Base-by-base conservation (phyloP, 2,888 invertebrate species). In the Notodonta ziczac region DNA sequence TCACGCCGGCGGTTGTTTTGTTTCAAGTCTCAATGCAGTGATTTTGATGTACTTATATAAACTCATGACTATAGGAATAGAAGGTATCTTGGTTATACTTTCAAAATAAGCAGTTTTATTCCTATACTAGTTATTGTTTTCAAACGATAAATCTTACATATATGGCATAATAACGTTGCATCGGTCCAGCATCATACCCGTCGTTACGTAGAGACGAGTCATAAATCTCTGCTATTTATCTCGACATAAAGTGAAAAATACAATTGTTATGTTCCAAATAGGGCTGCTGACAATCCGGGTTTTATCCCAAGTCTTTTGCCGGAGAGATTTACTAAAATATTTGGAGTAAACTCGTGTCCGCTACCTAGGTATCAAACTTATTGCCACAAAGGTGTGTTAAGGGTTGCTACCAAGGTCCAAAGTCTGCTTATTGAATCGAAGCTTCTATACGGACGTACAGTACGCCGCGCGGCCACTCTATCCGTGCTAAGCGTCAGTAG, bases 211-310 rank as follows among this genome's bases (percentile, higher is more conserved):
- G 14, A 5, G 2, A 32, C 32, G 52, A 8, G 40, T 42, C 32
- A 60, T 64, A 69, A 69, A 62, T 57, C 42, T 52, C 48, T 40
- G 48, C 54, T 57, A 42, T 67, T 70, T 71, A 66, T 71, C 62
- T 50, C 32, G 39, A 8, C 8, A 67, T 72, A 64, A 70, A 72
- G 51, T 66, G 61, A 63, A 68, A 72, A 67, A 68, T 70, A 66
- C 69, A 73, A 65, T 56, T 55, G 69, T 52, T 55, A 46, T 59
- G 56, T 46, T 56, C 65, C 16, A 54, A 59, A 32, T n/a, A 39
- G 54, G 54, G 54, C 24, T 54, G 54, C 12, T 39, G 7, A 54
- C 50, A 50, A 16, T 16, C 16, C n/a, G 4, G 46, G 10, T 4
- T 46, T 46, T 46, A 46, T 46, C 46, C 46, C 10, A 46, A 46